Base-by-base conservation (phyloP, 2,888 invertebrate species). In the Ptilodon capucinus region DNA sequence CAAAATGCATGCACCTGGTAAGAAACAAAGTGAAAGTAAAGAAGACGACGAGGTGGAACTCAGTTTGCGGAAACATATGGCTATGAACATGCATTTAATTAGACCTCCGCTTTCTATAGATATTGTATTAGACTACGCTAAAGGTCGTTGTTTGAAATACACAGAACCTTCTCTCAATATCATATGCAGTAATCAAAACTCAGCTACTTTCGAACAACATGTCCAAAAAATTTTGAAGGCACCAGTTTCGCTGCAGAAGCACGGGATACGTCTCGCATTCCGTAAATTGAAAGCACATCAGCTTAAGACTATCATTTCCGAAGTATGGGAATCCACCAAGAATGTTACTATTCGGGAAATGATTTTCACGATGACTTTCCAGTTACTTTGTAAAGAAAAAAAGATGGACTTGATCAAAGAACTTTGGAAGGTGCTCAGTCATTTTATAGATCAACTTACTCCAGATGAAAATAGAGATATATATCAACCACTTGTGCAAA, bases 241-340 rank as follows among this genome's bases (percentile, higher is more conserved):
- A 14, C 76, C 73, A 7, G 78, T 80, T 7, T 81, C 81, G 3
- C 50, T 82, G 23, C 81, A 81, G 51, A 82, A 82, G 51, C 79
- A 80, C 48, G 77, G 74, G 0, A 73, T 81, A 40, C 72, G 79
- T 8, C 46, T 77, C 18, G 75, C 76, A 23, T 74, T 76, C 44
- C 44, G 44, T 1, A 79, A 79, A 51, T 53, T 81, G 23, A 55
- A 69, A 42, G 52, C 68, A 16, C 48, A 63, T 2, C 74, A 74
- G 47, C 48, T 79, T 13, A 65, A 68, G 55, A 46, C 58, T 42
- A 48, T 71, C 34, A 72, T 80, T 42, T 50, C 50, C 6, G 58
- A 68, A 32, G 51, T 75, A 16, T 80, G 81, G 78, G 64, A 68
- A 30, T 59, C 57, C 3, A 60, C 70, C 7, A 75, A 76, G 66